Evolutionary conservation across 2,888 invertebrate species (phyloP), one percentile per base, ranked within the genome.

Genomic region (Thecocarcelia acutangulata): DNA sequence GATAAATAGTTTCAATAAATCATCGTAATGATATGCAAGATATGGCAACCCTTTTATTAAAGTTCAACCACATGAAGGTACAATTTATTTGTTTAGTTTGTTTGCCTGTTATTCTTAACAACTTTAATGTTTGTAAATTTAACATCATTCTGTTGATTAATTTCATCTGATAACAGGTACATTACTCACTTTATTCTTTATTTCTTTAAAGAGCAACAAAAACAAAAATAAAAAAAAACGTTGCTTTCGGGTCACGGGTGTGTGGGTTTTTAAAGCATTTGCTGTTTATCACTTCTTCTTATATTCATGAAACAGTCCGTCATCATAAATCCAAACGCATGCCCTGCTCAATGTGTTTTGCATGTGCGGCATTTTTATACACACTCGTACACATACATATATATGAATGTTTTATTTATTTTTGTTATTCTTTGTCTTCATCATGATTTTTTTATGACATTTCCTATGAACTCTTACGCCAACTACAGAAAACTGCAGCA

Each of bases 161-260:
- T 82, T 83, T 83, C 79, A 69, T 63, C 66, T 80, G 83, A 83
- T 83, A 83, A 73, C 83, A 83, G 75, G 83, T 83, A 76, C 81
- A 81, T 76, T 83, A 76, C 63, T 63, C 24, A 58, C 46, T 58
- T 69, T 40, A 24, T 68, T 44, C 61, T 61, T 52, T 11, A 58
- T 8, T 50, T 19, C 54, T 56, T 56, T 12, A 52, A 40, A 44
- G 42, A 28, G 28, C 24, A 24, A 24, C 24, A 24, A 33, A 3
- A 33, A 8, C 33, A 33, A 9, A 1, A 28, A n/a, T n/a, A 28
- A 28, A 28, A 28, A 28, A 28, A 28, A 33, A 21, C 11, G 0
- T 37, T 63, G 56, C 46, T 54, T 44, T 24, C 44, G 33, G 59
- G 3, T 46, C 17, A 40, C 50, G 48, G n/a, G 37, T 42, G 72